Percentiles rank a stretch among this genome's conserved stretches.
Conservation (phyloP, 2,888 invertebrate genomes). For the Matsumyia berberina region DNA sequence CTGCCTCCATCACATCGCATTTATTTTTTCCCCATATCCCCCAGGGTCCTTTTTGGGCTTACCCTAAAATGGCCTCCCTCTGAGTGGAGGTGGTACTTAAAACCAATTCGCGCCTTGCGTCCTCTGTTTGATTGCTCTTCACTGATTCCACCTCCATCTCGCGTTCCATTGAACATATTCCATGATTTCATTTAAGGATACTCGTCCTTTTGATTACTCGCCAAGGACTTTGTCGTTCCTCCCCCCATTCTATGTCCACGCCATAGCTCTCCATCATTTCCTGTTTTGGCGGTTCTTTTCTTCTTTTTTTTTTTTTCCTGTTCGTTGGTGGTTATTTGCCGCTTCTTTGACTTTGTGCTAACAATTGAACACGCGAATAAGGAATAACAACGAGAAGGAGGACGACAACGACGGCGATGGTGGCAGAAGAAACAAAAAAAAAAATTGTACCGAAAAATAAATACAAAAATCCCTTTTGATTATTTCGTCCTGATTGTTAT, state of each 20-base stretch:
- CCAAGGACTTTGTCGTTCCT: background rate
- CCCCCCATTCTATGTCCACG: background rate
- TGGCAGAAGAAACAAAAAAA: background rate
- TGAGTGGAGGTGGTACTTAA: background rate
- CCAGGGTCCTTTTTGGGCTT: background rate
- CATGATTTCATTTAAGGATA: slow-evolving; percentile 33
- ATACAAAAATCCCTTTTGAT: slow-evolving; percentile 59
- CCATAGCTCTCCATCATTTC: slow-evolving; percentile 35
- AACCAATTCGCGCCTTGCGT: slow-evolving; percentile 30
- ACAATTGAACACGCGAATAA: slow-evolving; percentile 46
- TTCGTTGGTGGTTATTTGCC: slow-evolving; percentile 32
- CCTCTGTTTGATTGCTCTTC: slow-evolving; percentile 31
- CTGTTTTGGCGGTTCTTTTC: slow-evolving; percentile 39
- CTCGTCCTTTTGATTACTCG: slow-evolving; percentile 43
- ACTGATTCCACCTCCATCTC: slow-evolving; percentile 36
- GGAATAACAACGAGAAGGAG: slow-evolving; percentile 31
- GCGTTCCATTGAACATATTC: slow-evolving; percentile 34
- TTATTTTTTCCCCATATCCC: background rate
- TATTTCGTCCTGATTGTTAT: slow-evolving; percentile 63
- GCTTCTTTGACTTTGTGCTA: slow-evolving; percentile 57
- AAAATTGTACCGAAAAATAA: slow-evolving; percentile 25
- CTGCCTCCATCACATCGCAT: background rate
- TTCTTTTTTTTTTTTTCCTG: background rate
- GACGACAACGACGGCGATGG: no score
- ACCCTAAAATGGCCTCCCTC: background rate